A percentile compares a stretch with the other conserved stretches of the same genome.
Conservation (phyloP, 2,113 vertebrate genomes). For the Bothrops jararaca region DNA sequence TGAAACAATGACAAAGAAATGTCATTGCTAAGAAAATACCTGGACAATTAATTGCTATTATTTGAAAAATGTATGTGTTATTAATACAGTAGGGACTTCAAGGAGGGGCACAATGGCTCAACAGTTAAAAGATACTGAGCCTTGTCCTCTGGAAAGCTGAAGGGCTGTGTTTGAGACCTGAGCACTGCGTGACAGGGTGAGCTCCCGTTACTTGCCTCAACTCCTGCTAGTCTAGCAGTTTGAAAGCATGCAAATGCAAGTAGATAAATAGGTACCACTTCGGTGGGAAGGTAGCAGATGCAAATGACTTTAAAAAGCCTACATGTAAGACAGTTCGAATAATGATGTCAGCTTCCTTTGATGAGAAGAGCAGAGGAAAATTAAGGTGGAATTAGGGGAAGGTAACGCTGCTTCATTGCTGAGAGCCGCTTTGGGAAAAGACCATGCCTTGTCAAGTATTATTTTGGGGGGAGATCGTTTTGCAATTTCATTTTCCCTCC, state of each 20-base stretch:
- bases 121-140: no score
- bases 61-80: not conserved
- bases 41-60: not conserved
- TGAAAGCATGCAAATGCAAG: no score
- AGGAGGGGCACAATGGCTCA: not conserved
- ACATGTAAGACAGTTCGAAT: conserved; percentile 23
- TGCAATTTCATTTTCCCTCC: not conserved
- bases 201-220: no score
- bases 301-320: conserved; percentile 37
- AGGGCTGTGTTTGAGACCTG: no score
- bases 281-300: no score
- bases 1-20: not conserved
- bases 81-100: not conserved
- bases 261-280: no score
- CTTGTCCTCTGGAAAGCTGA: no score
- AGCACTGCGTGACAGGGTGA: no score
- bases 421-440: conserved; percentile 33
- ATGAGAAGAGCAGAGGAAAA: conserved; percentile 28
- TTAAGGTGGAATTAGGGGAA: conserved; percentile 46
- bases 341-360: conserved; percentile 43
- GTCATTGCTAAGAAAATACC: not conserved
- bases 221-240: no score
- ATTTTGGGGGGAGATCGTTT: not conserved
- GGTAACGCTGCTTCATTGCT: conserved; percentile 1
- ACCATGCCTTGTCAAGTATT: not conserved